Evolutionary conservation across 2,797 vertebrate genomes (phyloP).

Genomic region (Microctenopoma steveboyesi): DNA sequence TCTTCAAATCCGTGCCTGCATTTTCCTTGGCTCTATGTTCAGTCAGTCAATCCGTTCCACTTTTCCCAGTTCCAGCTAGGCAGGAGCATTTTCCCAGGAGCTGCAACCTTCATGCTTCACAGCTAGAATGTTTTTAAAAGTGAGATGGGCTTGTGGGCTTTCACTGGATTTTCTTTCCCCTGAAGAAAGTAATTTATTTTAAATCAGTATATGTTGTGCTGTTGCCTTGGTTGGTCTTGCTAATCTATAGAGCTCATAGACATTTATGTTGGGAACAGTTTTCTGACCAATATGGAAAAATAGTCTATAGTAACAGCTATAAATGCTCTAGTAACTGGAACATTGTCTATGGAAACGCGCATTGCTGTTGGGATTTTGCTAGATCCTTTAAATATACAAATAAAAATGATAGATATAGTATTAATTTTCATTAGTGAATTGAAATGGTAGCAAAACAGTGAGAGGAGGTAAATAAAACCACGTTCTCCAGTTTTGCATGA

Average conservation of each 20-base stretch:
- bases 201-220: neutral
- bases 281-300: neutral
- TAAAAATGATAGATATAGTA: neutral
- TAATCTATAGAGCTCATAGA: neutral
- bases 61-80: constrained; percentile 6
- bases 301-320: neutral
- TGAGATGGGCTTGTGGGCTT: constrained; percentile 10
- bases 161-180: constrained; percentile 12
- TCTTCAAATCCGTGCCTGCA: constrained; percentile 11
- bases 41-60: constrained; percentile 18
- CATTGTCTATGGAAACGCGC: neutral
- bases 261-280: constrained; percentile 1
- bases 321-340: neutral
- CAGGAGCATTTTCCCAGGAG: constrained; percentile 15
- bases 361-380: neutral
- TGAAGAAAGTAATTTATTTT: constrained; percentile 1
- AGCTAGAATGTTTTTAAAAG: constrained; percentile 22
- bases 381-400: neutral
- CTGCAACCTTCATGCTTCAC: constrained; percentile 4
- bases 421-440: neutral
- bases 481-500: neutral
- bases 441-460: neutral
- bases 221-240: neutral
- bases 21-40: constrained; percentile 20
- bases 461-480: neutral